Evolutionary conservation across 2,888 invertebrate species (phyloP).

Genomic region (Pandemis cinnamomeana): DNA sequence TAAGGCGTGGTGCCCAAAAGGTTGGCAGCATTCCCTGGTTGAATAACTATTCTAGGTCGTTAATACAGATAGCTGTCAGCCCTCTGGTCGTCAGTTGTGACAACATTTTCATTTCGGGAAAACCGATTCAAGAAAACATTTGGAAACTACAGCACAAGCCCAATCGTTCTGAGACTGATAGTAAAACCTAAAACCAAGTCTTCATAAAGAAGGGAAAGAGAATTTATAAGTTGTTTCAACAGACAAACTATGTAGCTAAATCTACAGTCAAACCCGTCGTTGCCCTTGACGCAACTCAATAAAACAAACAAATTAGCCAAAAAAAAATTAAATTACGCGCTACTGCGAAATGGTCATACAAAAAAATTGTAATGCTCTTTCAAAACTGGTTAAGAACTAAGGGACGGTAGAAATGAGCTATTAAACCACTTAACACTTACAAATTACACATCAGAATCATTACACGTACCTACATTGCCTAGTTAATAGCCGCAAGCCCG

Average conservation of each 20-base stretch:
- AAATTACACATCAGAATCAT: constrained; percentile 18
- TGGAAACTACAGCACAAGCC: no score
- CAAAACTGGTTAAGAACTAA: constrained; percentile 20
- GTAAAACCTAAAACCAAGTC: neutral
- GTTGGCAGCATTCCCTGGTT: no score
- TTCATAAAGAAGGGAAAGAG: no score
- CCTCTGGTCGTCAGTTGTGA: no score
- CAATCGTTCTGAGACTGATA: neutral
- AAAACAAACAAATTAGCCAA: neutral
- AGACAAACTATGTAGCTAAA: neutral
- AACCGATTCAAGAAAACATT: no score
- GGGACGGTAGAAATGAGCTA: constrained; percentile 13
- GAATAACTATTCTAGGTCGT: no score
- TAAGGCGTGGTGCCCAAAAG: no score
- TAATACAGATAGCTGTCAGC: no score
- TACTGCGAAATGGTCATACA: neutral
- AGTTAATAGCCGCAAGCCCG: neutral
- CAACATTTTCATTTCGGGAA: no score
- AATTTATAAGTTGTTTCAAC: neutral
- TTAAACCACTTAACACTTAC: constrained; percentile 13
- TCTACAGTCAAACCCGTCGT: neutral
- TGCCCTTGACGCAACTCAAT: constrained; percentile 13
- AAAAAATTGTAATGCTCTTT: constrained; percentile 1
- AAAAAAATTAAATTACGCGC: constrained; percentile 7
- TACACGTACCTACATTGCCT: neutral